Base-by-base conservation (phyloP, 2,888 invertebrate species). In the Stratiomys singularior region DNA sequence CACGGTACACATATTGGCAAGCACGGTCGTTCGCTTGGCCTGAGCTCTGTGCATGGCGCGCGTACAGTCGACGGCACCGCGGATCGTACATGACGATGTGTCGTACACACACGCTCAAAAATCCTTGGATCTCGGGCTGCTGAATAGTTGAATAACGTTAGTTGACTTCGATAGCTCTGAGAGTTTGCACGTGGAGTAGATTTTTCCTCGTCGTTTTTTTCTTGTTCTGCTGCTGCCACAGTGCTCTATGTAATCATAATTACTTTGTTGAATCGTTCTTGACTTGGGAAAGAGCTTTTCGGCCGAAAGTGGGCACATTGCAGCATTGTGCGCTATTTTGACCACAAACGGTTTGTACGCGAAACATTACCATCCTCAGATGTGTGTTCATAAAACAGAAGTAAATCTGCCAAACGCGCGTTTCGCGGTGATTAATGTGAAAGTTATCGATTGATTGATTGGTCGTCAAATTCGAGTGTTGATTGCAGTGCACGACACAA, bases 101-200 rank as follows among this genome's bases (percentile, higher is more conserved):
- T 37, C 3, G 37, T 58, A 66, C 67, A 79, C 79, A 77, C 78
- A 79, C 79, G 77, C 77, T 77, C 52, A 64, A 77, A 79, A 78
- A 79, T 78, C 79, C 79, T 80, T 80, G 78, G 80, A 80, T 78
- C 77, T 80, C 21, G 58, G 74, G 60, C 78, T 37, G 78, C 67
- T 80, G 71, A 78, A 79, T 80, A 80, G 80, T 79, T 85, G 85
- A 85, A 85, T 87, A 85, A 85, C 85, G 86, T 87, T 87, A 87
- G 87, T 87, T 87, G 85, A 87, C 85, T 87, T 86, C 86, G 87
- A 87, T 87, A 86, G 86, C 87, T 87, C 87, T 84, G 84, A 84
- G 86, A 86, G 87, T 87, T 85, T 86, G 83, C 86, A 87, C 87
- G 87, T 86, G 85, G 84, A 83, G 81, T 85, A 83, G 83, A 85